Conservation (phyloP, 1,140 invertebrate genomes). For the Trypoxylus dichotomus region DNA sequence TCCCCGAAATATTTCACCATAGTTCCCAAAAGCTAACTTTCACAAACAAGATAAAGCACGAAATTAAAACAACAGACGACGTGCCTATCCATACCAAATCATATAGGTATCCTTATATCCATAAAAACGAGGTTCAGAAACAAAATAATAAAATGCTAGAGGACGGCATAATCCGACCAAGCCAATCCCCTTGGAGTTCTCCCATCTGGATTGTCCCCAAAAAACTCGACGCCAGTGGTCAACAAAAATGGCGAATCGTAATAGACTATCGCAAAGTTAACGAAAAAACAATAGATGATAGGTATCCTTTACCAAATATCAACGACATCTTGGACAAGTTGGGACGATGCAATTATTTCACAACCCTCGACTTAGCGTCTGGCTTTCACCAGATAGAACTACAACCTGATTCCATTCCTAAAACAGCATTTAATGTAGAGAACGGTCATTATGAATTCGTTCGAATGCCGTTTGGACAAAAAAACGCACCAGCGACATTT, state of each 20-base stretch:
- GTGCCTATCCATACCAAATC: slow-evolving; percentile 36
- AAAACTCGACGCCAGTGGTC: slow-evolving; percentile 41
- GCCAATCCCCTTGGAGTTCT: slow-evolving; percentile 37
- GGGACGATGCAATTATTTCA: slow-evolving; percentile 43
- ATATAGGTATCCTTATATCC: slow-evolving; percentile 44
- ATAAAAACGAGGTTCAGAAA: slow-evolving; percentile 45
- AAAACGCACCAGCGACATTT: slow-evolving; percentile 34
- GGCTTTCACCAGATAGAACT: too few species aligned
- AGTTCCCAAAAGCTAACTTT: too few species aligned
- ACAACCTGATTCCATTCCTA: slow-evolving; percentile 37
- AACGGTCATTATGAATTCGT: slow-evolving; percentile 44
- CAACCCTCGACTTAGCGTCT: too few species aligned
- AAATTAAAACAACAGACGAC: slow-evolving; percentile 28
- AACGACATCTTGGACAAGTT: slow-evolving; percentile 55
- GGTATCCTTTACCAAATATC: slow-evolving; percentile 58
- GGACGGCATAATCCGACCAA: too few species aligned
- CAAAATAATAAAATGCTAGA: too few species aligned
- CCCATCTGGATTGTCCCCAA: slow-evolving; percentile 48
- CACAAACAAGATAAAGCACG: not conserved
- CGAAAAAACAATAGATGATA: slow-evolving; percentile 46
- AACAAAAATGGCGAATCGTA: slow-evolving; percentile 49
- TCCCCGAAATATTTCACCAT: too few species aligned
- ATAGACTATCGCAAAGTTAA: slow-evolving; percentile 52
- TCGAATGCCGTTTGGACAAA: slow-evolving; percentile 36
- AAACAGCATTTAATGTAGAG: slow-evolving; percentile 51